phyloP scores from a whole-genome alignment of 2,113 vertebrate genomes.

The Hoplias malabaricus region DNA sequence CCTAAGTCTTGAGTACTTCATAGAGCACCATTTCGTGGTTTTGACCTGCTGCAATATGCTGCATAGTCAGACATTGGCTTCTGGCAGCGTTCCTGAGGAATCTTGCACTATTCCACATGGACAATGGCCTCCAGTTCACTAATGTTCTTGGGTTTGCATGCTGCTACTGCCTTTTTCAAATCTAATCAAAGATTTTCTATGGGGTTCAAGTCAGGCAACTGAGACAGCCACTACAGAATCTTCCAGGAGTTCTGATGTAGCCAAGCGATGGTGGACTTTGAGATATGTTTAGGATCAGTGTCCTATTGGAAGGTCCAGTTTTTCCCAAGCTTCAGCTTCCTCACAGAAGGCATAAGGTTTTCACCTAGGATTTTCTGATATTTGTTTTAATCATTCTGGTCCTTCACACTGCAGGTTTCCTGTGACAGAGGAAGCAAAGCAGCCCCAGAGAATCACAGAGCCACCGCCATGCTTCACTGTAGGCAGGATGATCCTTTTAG shows the following conservation, averaged over 20 bases:
- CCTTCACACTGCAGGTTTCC: neutral
- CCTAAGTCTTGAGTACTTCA: neutral
- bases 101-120: neutral
- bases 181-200: neutral
- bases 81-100: neutral
- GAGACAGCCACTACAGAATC: neutral
- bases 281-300: neutral
- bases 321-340: too few relatives aligned
- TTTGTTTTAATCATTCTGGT: neutral
- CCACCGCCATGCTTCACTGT: too few relatives aligned
- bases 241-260: neutral
- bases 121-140: neutral
- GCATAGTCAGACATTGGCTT: neutral
- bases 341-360: neutral
- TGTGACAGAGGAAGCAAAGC: too few relatives aligned
- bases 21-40: too few relatives aligned
- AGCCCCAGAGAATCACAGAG: too few relatives aligned
- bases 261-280: neutral
- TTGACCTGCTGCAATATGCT: neutral
- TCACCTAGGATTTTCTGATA: neutral
- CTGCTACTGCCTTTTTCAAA: neutral
- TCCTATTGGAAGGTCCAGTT: neutral
- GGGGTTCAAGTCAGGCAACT: neutral
- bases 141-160: neutral
- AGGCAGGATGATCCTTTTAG: neutral